Evolutionary conservation across 92 coral and sea anemone genomes (phyloP).

Genomic region (Montipora capitata): DNA sequence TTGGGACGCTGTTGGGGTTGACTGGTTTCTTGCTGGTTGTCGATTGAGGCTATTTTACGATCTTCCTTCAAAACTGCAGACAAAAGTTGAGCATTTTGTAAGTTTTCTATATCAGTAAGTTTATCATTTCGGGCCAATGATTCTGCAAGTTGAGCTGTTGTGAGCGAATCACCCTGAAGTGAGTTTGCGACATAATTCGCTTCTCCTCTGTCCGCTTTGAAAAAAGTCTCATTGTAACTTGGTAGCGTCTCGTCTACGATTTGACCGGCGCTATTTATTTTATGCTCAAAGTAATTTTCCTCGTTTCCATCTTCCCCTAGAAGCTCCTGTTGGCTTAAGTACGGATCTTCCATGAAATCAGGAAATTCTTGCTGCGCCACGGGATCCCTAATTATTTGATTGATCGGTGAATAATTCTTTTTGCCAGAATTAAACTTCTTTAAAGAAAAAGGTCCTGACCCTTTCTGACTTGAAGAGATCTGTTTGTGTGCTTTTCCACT

Average conservation of each 20-base stretch:
- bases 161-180: conserved; percentile 8
- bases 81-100: conserved; percentile 8
- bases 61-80: conserved; percentile 39
- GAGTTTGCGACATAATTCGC: conserved; percentile 16
- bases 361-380: conserved; percentile 19
- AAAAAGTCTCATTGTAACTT: neutral
- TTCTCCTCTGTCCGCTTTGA: conserved; percentile 18
- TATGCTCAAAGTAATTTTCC: conserved; percentile 45
- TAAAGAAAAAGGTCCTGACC: conserved; percentile 3
- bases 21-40: neutral
- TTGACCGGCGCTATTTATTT: conserved; percentile 38
- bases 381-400: conserved; percentile 27
- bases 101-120: conserved; percentile 1
- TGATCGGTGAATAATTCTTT: conserved; percentile 15
- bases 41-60: neutral
- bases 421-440: conserved; percentile 32
- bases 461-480: neutral
- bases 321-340: conserved; percentile 8
- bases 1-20: neutral
- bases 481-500: neutral
- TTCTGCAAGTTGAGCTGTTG: conserved; percentile 22
- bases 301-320: conserved; percentile 28
- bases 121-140: neutral
- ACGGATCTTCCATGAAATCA: neutral
- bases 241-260: conserved; percentile 13